phyloP scores from a whole-genome alignment of 1,140 invertebrate species.

The Teleogryllus occipitalis region DNA sequence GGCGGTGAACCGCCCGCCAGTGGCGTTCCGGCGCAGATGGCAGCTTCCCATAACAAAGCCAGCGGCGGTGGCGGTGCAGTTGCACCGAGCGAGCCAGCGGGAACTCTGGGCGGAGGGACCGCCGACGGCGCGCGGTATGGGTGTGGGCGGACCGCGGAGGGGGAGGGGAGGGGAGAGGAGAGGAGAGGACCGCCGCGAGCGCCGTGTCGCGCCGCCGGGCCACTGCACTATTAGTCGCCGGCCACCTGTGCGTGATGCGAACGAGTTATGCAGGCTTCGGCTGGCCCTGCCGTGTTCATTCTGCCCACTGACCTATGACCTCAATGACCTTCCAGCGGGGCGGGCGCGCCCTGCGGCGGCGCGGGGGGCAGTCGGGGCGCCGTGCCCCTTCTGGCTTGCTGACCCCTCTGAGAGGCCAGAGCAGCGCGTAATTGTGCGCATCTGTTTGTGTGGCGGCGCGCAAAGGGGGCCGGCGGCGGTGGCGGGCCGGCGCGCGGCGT shows the following conservation, averaged over 20 bases:
- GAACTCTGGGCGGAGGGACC: neutral
- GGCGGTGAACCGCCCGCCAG: neutral
- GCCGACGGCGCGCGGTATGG: too few species aligned
- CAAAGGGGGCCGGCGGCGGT: neutral
- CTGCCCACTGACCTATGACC: slow-evolving; percentile 2
- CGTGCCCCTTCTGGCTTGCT: neutral
- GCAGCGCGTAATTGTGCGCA: neutral
- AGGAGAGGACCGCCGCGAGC: neutral
- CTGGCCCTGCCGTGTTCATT: neutral
- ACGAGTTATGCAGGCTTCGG: neutral
- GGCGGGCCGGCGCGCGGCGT: too few species aligned
- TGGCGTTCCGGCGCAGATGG: neutral
- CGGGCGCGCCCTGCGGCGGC: too few species aligned
- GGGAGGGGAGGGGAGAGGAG: neutral
- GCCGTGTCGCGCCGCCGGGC: neutral
- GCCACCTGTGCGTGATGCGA: neutral
- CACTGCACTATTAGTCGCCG: neutral
- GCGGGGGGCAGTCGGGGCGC: too few species aligned
- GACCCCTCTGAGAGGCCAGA: slow-evolving; percentile 2
- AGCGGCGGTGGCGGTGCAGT: too few species aligned
- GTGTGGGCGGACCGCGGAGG: neutral
- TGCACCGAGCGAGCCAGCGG: too few species aligned
- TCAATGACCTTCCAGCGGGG: neutral
- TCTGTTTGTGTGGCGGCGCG: neutral
- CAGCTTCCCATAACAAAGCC: neutral